These are phyloP conservation scores for Acleris holmiana DNA, from an alignment of 2,888 invertebrate species.

Conservation along the genomic window DNA sequence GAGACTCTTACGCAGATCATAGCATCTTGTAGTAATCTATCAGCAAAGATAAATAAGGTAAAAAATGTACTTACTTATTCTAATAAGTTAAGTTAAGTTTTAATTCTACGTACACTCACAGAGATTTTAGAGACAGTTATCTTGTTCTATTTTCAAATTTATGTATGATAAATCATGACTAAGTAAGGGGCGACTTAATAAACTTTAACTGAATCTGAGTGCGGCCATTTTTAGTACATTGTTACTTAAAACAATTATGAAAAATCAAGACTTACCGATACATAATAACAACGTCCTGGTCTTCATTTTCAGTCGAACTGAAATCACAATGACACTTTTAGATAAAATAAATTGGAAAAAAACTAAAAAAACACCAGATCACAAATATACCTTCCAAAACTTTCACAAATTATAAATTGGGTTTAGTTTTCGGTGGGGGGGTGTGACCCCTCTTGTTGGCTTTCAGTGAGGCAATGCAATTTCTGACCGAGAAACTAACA, in stretches of 20 bases:
- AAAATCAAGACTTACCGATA: constrained; percentile 63
- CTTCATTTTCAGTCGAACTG: constrained; percentile 79
- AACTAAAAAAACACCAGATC: constrained; percentile 39
- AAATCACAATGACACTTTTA: constrained; percentile 62
- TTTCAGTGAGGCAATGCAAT: constrained; percentile 73
- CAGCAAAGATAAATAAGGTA: neutral
- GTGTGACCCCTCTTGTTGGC: constrained; percentile 66
- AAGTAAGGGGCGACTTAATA: no score
- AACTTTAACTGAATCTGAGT: no score
- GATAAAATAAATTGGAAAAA: constrained; percentile 38
- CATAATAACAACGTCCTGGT: constrained; percentile 66
- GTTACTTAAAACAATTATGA: constrained; percentile 28
- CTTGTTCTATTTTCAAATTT: no score
- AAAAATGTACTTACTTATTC: no score
- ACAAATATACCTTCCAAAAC: constrained; percentile 68
- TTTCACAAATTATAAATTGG: constrained; percentile 65
- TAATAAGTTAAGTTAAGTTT: no score
- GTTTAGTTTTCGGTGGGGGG: constrained; percentile 61
- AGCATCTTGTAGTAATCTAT: constrained; percentile 1
- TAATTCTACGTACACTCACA: no score
- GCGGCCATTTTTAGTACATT: no score
- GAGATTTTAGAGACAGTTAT: no score
- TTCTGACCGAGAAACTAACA: constrained; percentile 58
- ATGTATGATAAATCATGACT: no score
- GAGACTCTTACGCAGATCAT: constrained; percentile 12